Conservation (phyloP, 2,113 vertebrate species). For the Neodon shergylaensis region DNA sequence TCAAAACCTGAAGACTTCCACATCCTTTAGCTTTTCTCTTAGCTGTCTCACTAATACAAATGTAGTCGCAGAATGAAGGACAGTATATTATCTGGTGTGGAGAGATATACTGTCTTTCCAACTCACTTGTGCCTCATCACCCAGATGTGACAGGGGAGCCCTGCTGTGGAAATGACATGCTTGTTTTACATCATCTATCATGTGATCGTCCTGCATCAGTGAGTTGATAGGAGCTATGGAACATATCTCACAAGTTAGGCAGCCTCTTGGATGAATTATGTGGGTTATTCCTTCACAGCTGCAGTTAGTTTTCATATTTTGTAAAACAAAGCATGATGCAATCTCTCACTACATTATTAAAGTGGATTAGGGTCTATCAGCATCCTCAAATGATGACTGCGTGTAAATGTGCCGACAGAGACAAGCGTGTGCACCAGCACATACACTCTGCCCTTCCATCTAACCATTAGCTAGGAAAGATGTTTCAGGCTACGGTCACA, state of each 20-base stretch:
- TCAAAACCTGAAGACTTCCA: not conserved
- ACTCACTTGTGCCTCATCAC: slow-evolving; percentile 70
- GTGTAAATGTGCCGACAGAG: not conserved
- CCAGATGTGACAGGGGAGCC: not conserved
- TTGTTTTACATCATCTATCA: slow-evolving; percentile 49
- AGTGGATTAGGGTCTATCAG: slow-evolving; percentile 58
- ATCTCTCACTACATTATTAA: slow-evolving; percentile 60
- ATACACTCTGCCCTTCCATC: not conserved
- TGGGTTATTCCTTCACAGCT: slow-evolving; percentile 69
- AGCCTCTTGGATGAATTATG: slow-evolving; percentile 57
- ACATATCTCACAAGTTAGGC: slow-evolving; percentile 50
- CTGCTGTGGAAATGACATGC: slow-evolving; percentile 32
- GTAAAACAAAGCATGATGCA: slow-evolving; percentile 66
- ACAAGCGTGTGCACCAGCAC: not conserved
- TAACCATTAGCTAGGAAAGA: slow-evolving; percentile 41
- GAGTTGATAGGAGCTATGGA: slow-evolving; percentile 64
- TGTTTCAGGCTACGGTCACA: slow-evolving; percentile 15
- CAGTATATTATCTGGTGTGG: slow-evolving; percentile 71
- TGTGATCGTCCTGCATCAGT: not conserved
- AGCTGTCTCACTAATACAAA: not conserved
- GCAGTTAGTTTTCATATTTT: slow-evolving; percentile 66
- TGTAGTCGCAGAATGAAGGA: slow-evolving; percentile 3
- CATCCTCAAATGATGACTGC: slow-evolving; percentile 9
- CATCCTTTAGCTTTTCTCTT: not conserved
- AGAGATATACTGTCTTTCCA: slow-evolving; percentile 79